A percentile compares a stretch with the other conserved stretches of the same genome.
Conservation (phyloP, 64 coral and sea anemone species). For the Anthopleura sola region DNA sequence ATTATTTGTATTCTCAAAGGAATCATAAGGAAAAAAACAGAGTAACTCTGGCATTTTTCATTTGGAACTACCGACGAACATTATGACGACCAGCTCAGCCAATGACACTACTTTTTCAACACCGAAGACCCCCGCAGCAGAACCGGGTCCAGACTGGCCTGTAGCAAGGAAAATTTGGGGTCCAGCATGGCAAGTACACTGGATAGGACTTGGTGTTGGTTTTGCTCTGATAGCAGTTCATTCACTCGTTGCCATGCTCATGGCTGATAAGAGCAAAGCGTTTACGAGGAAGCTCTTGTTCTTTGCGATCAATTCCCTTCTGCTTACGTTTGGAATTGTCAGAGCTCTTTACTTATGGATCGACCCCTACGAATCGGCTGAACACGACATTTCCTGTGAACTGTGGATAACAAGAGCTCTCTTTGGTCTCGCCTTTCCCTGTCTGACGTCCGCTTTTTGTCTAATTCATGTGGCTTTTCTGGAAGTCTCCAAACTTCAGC, state of each 20-base stretch:
- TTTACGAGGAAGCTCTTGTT: conserved; percentile 8
- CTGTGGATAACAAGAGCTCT: conserved; percentile 41
- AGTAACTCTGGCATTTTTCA: no score
- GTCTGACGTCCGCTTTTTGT: no score
- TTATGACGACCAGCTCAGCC: no score
- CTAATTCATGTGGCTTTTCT: no score
- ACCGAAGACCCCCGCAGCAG: background rate
- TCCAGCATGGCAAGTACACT: background rate
- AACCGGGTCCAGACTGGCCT: background rate
- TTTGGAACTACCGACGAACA: background rate
- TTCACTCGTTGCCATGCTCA: background rate
- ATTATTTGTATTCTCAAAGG: no score
- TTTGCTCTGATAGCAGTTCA: background rate
- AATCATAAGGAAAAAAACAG: no score
- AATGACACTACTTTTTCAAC: no score
- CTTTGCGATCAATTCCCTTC: no score
- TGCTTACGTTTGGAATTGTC: conserved; percentile 27
- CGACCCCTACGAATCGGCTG: conserved; percentile 62
- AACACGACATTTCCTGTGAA: conserved; percentile 21
- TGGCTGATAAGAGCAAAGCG: conserved; percentile 3
- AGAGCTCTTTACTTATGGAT: conserved; percentile 51
- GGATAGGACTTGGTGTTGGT: background rate
- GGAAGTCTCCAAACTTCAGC: no score
- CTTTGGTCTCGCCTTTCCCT: conserved; percentile 62
- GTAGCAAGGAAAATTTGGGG: background rate